Base-by-base conservation (phyloP, 1,140 invertebrate species). In the Drosophila auraria region DNA sequence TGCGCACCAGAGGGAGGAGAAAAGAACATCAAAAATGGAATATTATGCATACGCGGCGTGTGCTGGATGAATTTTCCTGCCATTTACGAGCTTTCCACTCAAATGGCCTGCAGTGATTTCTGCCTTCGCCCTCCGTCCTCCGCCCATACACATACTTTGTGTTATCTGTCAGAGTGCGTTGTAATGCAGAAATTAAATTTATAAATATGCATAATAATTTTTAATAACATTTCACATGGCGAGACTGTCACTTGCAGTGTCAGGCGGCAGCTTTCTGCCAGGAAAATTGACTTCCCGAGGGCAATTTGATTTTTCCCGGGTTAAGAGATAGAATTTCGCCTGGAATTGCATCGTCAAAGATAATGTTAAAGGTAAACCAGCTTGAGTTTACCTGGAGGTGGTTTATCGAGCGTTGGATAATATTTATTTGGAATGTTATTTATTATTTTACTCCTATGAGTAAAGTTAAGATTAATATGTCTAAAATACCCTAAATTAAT, bases 151-250 rank as follows among this genome's bases (percentile, higher is more conserved):
- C 33, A 74, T 56, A 72, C 58, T 71, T 15, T 54, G 25, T 76
- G 61, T 50, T 71, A 56, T 60, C 77, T 68, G 69, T 75, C 73
- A 61, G 78, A 50, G 50, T 63, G 44, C 25, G 56, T 47, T 82
- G 65, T 80, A 82, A 87, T 82, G 83, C 76, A 83, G 58, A 87
- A 89, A 87, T 89, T 68, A 89, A 89, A 78, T 89, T 90, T 72
- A 84, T 82, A 84, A 89, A 89, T 89, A 89, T 87, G 84, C 84
- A 84, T 68, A 84, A 78, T 83, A 74, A 74, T 53, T 74, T 81
- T 84, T 83, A 75, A 87, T 87, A 87, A 80, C 71, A 61, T 83
- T 80, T 83, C 76, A 59, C 69, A 87, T 72, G 38, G 38, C 57
- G 57, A 54, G 70, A 40, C 56, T 74, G 71, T 74, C 71, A 74